Base-by-base conservation (phyloP, 92 coral and sea anemone species). In the Pocillopora grandis region DNA sequence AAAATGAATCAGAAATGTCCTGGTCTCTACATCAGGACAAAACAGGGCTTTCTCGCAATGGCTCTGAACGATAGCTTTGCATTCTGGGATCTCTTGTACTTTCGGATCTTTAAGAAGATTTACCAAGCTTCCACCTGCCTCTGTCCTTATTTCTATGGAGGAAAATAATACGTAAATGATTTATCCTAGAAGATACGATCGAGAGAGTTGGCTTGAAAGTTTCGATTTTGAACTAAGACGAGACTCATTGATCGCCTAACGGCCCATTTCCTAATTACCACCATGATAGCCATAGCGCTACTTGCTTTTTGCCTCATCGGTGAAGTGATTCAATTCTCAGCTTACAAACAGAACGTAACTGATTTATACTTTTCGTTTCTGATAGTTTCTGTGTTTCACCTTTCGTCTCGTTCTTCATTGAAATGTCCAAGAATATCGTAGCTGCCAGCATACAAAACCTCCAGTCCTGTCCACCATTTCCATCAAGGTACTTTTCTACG, bases 391-490 rank as follows among this genome's bases (percentile, higher is more conserved):
- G 16, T 5, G 21, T 0, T 16, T 62, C 27, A 76, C 80, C 80
- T 31, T 33, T 60, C 4, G 55, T 76, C 69, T 19, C 80, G 80
- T 61, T 60, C 67, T 76, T 60, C 57, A 1, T 59, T 10, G 80
- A 49, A n/a, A 76, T 76, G 18, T 76, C 67, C 3, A 17, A 62
- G 8, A 76, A 48, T 59, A 76, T 61, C 14, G 69, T 59, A 27
- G 80, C 64, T 60, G 80, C 80, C 18, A 76, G 19, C 4, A 76
- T 33, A 33, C 80, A 76, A 76, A 76, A 76, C 69, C 62, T 76
- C 79, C 79, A 76, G 49, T 58, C 79, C 14, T 58, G 49, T 76
- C 84, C 84, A 70, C 84, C 84, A 0, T 36, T 67, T 69, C 15
- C 67, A 33, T 35, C 7, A 19, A 80, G n/a, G n/a, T 56, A 70